Conservation (phyloP, 2,113 vertebrate genomes). For the Panthera leo region DNA sequence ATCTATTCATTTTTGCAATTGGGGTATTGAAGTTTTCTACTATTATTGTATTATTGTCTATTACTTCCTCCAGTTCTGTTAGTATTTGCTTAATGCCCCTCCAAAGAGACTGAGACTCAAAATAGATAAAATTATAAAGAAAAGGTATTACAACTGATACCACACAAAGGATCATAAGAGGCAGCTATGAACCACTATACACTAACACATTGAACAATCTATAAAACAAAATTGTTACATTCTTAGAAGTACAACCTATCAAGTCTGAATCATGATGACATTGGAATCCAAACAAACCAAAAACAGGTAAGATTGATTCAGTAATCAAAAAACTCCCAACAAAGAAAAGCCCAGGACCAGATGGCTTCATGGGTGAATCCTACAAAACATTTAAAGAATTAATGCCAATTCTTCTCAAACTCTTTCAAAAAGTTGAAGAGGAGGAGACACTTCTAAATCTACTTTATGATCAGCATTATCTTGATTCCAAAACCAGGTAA, state of each 20-base stretch:
- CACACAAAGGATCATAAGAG: neutral
- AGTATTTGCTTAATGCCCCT: neutral
- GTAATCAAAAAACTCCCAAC: neutral
- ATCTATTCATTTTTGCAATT: neutral
- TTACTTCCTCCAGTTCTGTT: neutral
- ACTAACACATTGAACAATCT: neutral
- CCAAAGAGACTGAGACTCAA: neutral
- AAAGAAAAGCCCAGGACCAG: neutral
- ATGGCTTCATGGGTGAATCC: neutral
- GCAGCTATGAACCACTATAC: neutral
- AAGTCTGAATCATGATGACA: neutral
- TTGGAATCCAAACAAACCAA: neutral
- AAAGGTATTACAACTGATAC: neutral
- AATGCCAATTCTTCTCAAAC: neutral
- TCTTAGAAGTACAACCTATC: neutral
- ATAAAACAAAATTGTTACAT: neutral
- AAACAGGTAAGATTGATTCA: neutral
- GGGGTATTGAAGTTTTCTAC: neutral
- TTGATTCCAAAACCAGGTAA: neutral
- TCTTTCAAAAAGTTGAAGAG: neutral
- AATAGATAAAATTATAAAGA: neutral
- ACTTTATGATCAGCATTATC: neutral
- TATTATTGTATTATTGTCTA: neutral
- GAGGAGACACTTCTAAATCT: neutral
- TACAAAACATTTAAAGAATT: neutral